Base-by-base conservation (phyloP, 30 jellyfish, hydroid and myxozoan genomes). In the Catostylus mosaicus region DNA sequence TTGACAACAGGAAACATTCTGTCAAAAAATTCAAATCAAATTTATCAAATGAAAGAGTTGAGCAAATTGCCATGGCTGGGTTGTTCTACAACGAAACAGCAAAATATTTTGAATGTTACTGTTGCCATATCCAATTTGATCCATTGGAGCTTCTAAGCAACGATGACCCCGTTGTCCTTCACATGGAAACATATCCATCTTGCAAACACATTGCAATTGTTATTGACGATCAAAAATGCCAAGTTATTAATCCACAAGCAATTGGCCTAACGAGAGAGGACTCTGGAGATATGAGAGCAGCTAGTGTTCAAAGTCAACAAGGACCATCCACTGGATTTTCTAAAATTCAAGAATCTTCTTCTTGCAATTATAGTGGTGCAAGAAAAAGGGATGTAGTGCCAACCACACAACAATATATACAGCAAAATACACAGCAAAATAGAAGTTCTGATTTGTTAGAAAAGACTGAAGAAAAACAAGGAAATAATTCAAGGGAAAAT, bases 71-170 rank as follows among this genome's bases (percentile, higher is more conserved):
- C 11, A 50, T 20, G 20, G 88, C 88, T 29, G 88, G 88, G n/a
- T 40, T 77, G 0, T 77, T 77, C 35, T 77, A 54, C 69, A 77
- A 56, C 66, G 67, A 59, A n/a, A 11, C 65, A 32, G 68, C 23
- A 12, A 27, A 59, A 3, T 24, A 30, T 0, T 77, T 77, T 77
- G 88, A 77, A 34, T 77, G 88, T 33, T 57, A 47, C 51, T 6
- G 46, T 37, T 77, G 88, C 63, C 88, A 77, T 36, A 60, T 68
- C 47, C 88, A 59, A 70, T 77, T 77, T 57, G 88, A 77, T 23
- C 30, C 40, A 9, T 30, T 24, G 12, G 88, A 77, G 14, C 40
- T 77, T 23, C 32, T 77, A 9, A 35, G 57, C 16, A 20, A 78
- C 46, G 65, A 62, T 24, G 68, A 77, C 45, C 68, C 78, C 4